phyloP scores from a whole-genome alignment of 2,797 vertebrate species.

The Bufotes viridis region DNA sequence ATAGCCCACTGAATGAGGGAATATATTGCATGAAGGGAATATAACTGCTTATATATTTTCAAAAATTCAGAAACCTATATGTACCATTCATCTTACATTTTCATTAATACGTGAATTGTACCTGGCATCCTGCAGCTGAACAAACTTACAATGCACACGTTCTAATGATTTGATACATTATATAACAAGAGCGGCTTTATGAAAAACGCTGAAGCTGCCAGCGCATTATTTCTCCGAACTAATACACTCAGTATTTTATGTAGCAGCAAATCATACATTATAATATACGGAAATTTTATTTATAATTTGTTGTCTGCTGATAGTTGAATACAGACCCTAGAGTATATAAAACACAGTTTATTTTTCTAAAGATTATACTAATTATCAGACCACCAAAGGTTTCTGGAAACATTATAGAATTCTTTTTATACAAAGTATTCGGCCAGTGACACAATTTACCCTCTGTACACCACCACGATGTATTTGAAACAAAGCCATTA shows the following conservation, averaged over 20 bases:
- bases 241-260: not conserved
- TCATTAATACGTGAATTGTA: slow-evolving; percentile 59
- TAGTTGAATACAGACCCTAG: not conserved
- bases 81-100: slow-evolving; percentile 50
- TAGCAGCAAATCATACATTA: slow-evolving; percentile 27
- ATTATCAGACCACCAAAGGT: slow-evolving; percentile 39
- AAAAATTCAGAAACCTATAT: slow-evolving; percentile 53
- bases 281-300: slow-evolving; percentile 10
- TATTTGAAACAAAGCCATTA: too few species aligned
- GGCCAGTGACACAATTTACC: not conserved
- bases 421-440: not conserved
- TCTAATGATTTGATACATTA: slow-evolving; percentile 38
- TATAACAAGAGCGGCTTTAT: slow-evolving; percentile 51
- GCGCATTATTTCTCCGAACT: slow-evolving; percentile 30
- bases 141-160: slow-evolving; percentile 46
- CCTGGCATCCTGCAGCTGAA: slow-evolving; percentile 58
- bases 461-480: too few species aligned
- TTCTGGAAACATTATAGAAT: slow-evolving; percentile 8
- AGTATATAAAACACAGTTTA: slow-evolving; percentile 12
- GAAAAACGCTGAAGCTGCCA: slow-evolving; percentile 40
- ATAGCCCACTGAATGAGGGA: slow-evolving; percentile 71
- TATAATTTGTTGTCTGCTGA: slow-evolving; percentile 23
- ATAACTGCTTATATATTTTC: slow-evolving; percentile 59
- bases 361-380: not conserved
- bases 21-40: slow-evolving; percentile 60